These are phyloP conservation scores for Orius laevigatus DNA, from an alignment of 1,140 invertebrate genomes.

Conservation along the genomic window DNA sequence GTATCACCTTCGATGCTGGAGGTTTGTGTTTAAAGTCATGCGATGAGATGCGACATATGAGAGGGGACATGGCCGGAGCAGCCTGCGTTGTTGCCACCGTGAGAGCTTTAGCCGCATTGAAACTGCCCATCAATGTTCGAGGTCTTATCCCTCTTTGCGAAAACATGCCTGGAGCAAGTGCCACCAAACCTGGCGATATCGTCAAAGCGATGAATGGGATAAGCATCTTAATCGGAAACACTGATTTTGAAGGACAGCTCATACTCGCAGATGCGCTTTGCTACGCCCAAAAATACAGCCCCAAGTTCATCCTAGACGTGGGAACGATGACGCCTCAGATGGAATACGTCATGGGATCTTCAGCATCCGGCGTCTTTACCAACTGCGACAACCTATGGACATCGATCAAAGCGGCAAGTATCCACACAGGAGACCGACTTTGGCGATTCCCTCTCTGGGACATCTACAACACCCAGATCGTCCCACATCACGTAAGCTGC, in stretches of 20 bases:
- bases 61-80: conserved; percentile 50
- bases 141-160: conserved; percentile 40
- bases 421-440: conserved; percentile 42
- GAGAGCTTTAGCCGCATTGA: conserved; percentile 32
- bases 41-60: conserved; percentile 40
- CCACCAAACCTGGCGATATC: conserved; percentile 45
- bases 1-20: conserved; percentile 48
- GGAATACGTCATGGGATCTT: conserved; percentile 33
- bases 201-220: conserved; percentile 46
- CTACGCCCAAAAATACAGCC: conserved; percentile 42
- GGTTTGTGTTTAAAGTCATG: conserved; percentile 42
- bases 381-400: conserved; percentile 34
- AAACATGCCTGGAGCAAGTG: conserved; percentile 42
- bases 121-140: conserved; percentile 39
- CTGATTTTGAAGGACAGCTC: conserved; percentile 48
- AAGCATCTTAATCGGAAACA: conserved; percentile 42
- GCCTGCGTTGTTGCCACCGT: conserved; percentile 40
- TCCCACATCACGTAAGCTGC: conserved; percentile 4
- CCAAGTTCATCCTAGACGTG: conserved; percentile 39
- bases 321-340: conserved; percentile 44
- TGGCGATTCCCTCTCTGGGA: conserved; percentile 48
- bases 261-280: conserved; percentile 44
- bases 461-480: conserved; percentile 29
- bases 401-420: conserved; percentile 29
- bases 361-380: conserved; percentile 37